phyloP scores from a whole-genome alignment of 2,797 vertebrate species.

The Balearica regulorum region DNA sequence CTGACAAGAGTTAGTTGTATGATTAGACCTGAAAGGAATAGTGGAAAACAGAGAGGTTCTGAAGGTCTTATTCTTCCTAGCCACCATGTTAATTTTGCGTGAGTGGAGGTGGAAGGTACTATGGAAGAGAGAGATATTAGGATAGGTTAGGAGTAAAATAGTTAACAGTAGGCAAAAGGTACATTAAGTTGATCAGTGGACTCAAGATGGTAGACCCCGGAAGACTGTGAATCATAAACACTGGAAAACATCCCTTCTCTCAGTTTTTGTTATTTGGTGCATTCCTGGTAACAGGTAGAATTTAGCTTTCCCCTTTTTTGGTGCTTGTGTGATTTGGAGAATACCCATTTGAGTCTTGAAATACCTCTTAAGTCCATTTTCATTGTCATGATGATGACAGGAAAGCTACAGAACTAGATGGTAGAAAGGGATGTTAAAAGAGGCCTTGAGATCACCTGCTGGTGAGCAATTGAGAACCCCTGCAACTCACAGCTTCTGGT shows the following conservation, averaged over 20 bases:
- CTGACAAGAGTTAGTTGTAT: neutral
- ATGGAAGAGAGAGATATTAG: neutral
- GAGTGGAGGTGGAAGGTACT: neutral
- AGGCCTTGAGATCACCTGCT: neutral
- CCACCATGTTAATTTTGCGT: neutral
- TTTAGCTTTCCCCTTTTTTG: neutral
- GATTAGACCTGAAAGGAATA: neutral
- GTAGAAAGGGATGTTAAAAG: neutral
- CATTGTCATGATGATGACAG: neutral
- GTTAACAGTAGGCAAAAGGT: neutral
- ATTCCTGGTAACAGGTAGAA: neutral
- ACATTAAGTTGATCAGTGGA: neutral
- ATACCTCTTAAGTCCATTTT: neutral
- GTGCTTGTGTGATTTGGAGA: neutral
- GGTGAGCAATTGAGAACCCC: neutral
- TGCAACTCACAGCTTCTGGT: neutral
- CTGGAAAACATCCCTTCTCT: neutral
- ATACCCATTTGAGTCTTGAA: neutral
- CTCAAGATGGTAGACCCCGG: neutral
- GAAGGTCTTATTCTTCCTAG: neutral
- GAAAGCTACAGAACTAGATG: neutral
- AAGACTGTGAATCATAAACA: neutral
- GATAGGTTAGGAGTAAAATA: neutral
- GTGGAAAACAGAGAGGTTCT: neutral
- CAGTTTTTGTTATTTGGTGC: neutral